Percentiles rank a stretch among this genome's conserved stretches.
phyloP scores from a whole-genome alignment of 2,888 invertebrate genomes.

The Rhamphomyia laevipes region DNA sequence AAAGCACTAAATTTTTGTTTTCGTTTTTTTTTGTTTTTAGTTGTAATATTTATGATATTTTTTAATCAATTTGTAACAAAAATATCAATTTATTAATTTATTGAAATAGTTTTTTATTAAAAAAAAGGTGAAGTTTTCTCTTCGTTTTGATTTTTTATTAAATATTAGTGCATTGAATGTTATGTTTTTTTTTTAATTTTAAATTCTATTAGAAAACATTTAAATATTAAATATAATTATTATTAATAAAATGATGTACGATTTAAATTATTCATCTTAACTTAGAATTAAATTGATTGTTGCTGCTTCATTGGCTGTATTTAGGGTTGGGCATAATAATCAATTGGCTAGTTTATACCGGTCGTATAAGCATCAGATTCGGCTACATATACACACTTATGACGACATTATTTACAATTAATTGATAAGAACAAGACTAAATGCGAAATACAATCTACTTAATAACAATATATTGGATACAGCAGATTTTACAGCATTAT shows the following conservation, averaged over 20 bases:
- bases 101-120: background rate
- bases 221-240: background rate
- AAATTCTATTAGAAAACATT: too few species aligned
- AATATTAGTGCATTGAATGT: background rate
- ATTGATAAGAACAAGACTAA: too few species aligned
- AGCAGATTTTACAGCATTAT: too few species aligned
- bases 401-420: too few species aligned
- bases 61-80: conserved; percentile 1
- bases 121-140: conserved; percentile 17
- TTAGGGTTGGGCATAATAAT: background rate
- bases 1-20: background rate
- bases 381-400: too few species aligned
- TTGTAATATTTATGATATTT: background rate
- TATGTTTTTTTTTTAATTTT: background rate
- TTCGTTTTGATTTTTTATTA: background rate
- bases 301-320: too few species aligned
- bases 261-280: background rate
- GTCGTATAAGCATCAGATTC: too few species aligned
- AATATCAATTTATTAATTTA: background rate
- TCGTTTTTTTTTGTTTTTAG: background rate
- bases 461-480: too few species aligned
- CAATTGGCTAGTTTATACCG: too few species aligned
- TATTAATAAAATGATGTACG: background rate
- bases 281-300: too few species aligned
- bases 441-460: too few species aligned